phyloP scores from a whole-genome alignment of 2,113 vertebrate species.

The Dipodomys stephensi region DNA sequence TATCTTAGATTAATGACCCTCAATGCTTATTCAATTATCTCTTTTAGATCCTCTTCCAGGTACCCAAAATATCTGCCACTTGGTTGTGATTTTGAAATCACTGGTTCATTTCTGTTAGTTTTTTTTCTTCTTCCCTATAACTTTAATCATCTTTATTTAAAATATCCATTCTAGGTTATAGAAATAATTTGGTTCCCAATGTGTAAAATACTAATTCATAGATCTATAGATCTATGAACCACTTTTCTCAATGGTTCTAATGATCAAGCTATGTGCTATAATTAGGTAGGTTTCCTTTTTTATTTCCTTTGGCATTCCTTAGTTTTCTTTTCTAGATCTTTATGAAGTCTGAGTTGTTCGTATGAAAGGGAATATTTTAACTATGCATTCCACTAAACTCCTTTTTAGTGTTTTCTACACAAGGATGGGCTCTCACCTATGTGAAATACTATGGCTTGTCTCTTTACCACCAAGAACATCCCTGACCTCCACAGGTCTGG shows the following conservation, averaged over 20 bases:
- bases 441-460: neutral
- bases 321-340: neutral
- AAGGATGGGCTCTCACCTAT: neutral
- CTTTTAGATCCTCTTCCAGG: neutral
- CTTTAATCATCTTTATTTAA: constrained; percentile 1
- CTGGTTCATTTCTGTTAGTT: neutral
- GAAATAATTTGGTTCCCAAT: neutral
- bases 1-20: neutral
- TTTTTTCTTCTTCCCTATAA: neutral
- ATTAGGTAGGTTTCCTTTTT: neutral
- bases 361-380: neutral
- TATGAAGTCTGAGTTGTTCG: neutral
- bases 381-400: neutral
- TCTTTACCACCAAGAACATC: neutral
- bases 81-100: constrained; percentile 4
- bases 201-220: neutral
- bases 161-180: neutral
- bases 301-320: neutral
- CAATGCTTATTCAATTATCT: neutral
- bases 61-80: neutral
- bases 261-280: neutral
- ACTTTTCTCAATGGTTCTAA: neutral
- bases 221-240: neutral
- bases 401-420: neutral
- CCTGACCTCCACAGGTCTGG: neutral